Conservation (phyloP, 2,888 invertebrate species). For the Luperina testacea region DNA sequence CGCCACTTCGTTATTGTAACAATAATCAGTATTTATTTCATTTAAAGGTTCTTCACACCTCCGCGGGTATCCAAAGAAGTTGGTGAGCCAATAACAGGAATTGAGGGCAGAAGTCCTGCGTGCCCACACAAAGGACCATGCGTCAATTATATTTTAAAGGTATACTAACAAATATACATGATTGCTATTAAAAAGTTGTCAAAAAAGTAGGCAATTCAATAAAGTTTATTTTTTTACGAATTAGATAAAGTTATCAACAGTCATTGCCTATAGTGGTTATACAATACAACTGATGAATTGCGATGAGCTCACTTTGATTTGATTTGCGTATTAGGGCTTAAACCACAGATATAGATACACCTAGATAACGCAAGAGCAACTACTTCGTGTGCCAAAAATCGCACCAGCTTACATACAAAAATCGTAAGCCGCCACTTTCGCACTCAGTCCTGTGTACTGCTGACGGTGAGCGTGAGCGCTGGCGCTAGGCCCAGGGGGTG, state of each 20-base stretch:
- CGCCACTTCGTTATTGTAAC: not conserved
- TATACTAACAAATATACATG: slow-evolving; percentile 55
- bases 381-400: too few relatives aligned
- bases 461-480: too few relatives aligned
- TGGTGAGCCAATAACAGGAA: slow-evolving; percentile 78
- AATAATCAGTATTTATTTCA: not conserved
- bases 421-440: too few relatives aligned
- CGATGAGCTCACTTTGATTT: not conserved
- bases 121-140: slow-evolving; percentile 87
- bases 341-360: too few relatives aligned
- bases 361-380: too few relatives aligned
- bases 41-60: slow-evolving; percentile 86
- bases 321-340: not conserved
- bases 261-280: not conserved
- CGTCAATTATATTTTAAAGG: slow-evolving; percentile 84
- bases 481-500: too few relatives aligned
- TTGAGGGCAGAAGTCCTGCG: slow-evolving; percentile 80
- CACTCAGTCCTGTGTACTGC: too few relatives aligned
- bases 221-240: not conserved
- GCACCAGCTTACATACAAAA: too few relatives aligned
- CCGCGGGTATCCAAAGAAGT: slow-evolving; percentile 85
- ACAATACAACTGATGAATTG: not conserved
- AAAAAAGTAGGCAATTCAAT: not conserved
- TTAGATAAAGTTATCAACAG: not conserved
- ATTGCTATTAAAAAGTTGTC: too few relatives aligned